Conservation (phyloP, 2,888 invertebrate genomes). For the Endotricha flammealis region DNA sequence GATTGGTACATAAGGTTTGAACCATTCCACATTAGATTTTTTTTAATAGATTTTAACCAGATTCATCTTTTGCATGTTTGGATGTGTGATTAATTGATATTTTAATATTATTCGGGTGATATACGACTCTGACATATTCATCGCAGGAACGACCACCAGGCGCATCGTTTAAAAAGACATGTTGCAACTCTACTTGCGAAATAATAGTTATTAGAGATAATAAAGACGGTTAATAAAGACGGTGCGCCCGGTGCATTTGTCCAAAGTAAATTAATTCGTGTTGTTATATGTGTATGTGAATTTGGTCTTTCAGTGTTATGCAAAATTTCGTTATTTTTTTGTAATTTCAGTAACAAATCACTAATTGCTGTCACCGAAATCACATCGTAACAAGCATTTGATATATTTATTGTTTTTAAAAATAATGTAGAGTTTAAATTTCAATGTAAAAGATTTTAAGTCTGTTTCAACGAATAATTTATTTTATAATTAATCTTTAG, state of each 20-base stretch:
- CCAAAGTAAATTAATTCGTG: conserved; percentile 19
- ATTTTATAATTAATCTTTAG: no score
- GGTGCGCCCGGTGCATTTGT: conserved; percentile 17
- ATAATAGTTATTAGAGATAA: not conserved
- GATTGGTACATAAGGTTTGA: conserved; percentile 3
- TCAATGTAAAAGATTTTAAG: no score
- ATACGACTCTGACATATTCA: conserved; percentile 14
- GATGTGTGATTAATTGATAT: conserved; percentile 14
- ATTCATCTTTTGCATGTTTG: conserved; percentile 19
- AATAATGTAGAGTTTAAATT: no score
- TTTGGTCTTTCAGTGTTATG: conserved; percentile 22
- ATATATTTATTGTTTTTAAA: not conserved
- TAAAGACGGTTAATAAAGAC: no score
- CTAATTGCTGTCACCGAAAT: conserved; percentile 12
- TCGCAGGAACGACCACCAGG: conserved; percentile 12
- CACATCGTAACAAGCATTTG: conserved; percentile 1
- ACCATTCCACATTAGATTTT: conserved; percentile 2
- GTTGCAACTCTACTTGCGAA: not conserved
- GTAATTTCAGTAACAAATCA: conserved; percentile 12
- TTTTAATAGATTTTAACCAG: not conserved
- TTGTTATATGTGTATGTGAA: conserved; percentile 18
- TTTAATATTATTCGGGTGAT: conserved; percentile 5
- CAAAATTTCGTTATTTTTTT: conserved; percentile 13
- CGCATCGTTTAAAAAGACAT: conserved; percentile 18
- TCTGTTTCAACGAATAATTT: no score